These are phyloP conservation scores for Sebastes iracundus DNA, from an alignment of 2,797 vertebrate species.

Conservation along the genomic window DNA sequence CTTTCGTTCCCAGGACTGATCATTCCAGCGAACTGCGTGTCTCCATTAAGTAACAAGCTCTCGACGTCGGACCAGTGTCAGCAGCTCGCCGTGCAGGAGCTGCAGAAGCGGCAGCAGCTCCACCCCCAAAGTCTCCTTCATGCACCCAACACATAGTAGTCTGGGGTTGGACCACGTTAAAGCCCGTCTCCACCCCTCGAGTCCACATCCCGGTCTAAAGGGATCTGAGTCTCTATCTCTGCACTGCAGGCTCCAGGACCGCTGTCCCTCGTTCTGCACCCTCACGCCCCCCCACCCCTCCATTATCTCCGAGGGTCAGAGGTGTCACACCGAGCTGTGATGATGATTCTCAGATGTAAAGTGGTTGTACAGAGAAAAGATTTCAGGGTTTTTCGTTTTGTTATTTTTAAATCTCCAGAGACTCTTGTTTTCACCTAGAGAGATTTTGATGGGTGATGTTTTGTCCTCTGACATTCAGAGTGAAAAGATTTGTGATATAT, in stretches of 20 bases:
- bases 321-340: constrained; percentile 31
- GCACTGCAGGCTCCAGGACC: constrained; percentile 50
- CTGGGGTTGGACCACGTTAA: not conserved
- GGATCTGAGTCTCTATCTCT: constrained; percentile 38
- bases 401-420: constrained; percentile 83
- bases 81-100: constrained; percentile 96
- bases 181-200: not conserved
- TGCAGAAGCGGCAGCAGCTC: constrained; percentile 97
- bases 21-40: constrained; percentile 97
- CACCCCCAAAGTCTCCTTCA: constrained; percentile 97
- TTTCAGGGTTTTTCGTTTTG: constrained; percentile 88
- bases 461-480: constrained; percentile 81
- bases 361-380: constrained; percentile 72
- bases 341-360: constrained; percentile 33
- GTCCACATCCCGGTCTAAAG: constrained; percentile 16
- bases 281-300: not conserved
- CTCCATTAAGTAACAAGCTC: constrained; percentile 92
- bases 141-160: constrained; percentile 86
- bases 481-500: constrained; percentile 47
- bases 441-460: constrained; percentile 61
- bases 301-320: constrained; percentile 34
- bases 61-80: constrained; percentile 97
- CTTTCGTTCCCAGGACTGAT: constrained; percentile 87
- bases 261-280: constrained; percentile 33
- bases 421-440: constrained; percentile 54